phyloP scores from a whole-genome alignment of 2,888 invertebrate species.

The Rotaria magnacalcarata region DNA sequence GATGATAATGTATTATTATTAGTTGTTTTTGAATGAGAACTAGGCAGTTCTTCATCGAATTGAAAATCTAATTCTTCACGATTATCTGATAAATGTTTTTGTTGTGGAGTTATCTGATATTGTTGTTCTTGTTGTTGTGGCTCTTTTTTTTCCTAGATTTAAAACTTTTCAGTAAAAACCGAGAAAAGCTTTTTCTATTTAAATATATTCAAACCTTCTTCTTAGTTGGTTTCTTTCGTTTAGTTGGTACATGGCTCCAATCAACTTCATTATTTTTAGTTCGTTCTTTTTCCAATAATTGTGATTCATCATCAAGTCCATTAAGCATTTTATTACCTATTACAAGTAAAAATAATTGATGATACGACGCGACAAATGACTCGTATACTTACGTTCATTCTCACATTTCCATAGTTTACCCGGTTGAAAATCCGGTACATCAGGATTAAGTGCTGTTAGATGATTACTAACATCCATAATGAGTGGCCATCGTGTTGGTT shows the following conservation, averaged over 20 bases:
- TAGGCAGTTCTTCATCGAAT: conserved; percentile 85
- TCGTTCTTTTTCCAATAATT: not conserved
- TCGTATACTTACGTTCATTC: conserved; percentile 50
- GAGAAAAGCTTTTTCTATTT: not conserved
- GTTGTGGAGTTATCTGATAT: not conserved
- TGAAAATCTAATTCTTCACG: conserved; percentile 83
- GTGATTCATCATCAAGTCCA: conserved; percentile 6
- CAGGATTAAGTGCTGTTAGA: conserved; percentile 65
- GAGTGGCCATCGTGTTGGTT: conserved; percentile 40
- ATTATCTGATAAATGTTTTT: conserved; percentile 49
- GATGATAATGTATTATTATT: not conserved
- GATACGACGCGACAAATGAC: not conserved
- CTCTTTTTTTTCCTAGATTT: conserved; percentile 22
- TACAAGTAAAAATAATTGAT: not conserved
- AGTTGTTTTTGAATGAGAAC: not conserved
- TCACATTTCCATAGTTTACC: conserved; percentile 25
- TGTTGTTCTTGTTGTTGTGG: conserved; percentile 12
- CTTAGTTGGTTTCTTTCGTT: conserved; percentile 21
- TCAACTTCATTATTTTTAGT: not conserved
- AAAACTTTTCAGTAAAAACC: no score
- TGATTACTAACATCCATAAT: not conserved
- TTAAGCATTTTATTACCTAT: not conserved
- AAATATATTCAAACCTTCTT: not conserved
- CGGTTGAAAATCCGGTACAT: conserved; percentile 80
- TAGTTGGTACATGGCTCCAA: conserved; percentile 37